These are phyloP conservation scores for Galagoides demidoff DNA, from an alignment of 2,797 vertebrate genomes.

Conservation along the genomic window DNA sequence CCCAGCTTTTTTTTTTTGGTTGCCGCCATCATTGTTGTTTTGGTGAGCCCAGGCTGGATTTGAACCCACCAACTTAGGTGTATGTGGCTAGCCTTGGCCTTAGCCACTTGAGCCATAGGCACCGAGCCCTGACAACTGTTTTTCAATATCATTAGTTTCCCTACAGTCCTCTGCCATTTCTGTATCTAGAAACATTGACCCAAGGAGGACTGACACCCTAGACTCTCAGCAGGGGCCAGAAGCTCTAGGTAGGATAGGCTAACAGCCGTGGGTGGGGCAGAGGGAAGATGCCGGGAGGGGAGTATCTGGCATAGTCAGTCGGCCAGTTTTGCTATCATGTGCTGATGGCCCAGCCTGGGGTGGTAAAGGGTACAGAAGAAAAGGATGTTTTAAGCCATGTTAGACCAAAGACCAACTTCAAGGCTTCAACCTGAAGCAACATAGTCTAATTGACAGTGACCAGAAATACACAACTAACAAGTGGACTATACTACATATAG, in stretches of 20 bases:
- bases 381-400: background rate
- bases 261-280: fast-evolving
- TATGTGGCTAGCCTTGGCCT: too few species aligned
- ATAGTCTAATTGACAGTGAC: background rate
- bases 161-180: background rate
- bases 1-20: too few species aligned
- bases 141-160: background rate
- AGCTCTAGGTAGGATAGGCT: background rate
- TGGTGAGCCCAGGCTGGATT: too few species aligned
- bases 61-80: too few species aligned
- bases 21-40: too few species aligned
- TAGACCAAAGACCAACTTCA: background rate
- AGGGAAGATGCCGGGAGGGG: background rate
- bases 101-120: too few species aligned
- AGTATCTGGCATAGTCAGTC: too few species aligned
- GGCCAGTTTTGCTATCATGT: background rate
- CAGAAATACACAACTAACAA: background rate
- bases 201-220: background rate
- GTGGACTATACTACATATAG: too few species aligned
- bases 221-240: background rate
- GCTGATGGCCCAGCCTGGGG: too few species aligned
- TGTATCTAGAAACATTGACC: background rate
- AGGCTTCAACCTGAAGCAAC: background rate
- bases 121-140: too few species aligned
- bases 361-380: background rate